A percentile compares a stretch with the other conserved stretches of the same genome.
These are phyloP conservation scores for Seriola rivoliana DNA, from an alignment of 2,113 vertebrate species.

Conservation along the genomic window DNA sequence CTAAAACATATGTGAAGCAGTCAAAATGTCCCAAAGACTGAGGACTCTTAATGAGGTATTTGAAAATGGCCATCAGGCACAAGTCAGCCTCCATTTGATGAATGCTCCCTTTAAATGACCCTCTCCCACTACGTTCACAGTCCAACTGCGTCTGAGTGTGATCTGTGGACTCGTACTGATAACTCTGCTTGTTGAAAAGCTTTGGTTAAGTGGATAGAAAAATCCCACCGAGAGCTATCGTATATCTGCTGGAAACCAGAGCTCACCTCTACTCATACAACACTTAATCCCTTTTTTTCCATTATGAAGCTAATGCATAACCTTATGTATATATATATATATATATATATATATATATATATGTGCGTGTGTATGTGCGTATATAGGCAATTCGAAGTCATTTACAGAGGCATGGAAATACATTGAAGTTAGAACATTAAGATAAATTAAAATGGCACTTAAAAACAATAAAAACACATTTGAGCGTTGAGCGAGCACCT, in stretches of 20 bases:
- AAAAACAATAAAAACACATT: too few species aligned
- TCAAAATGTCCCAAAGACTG: slow-evolving; percentile 61
- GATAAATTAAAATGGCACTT: too few species aligned
- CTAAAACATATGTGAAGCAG: slow-evolving; percentile 73
- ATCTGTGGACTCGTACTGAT: slow-evolving; percentile 70
- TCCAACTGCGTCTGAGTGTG: slow-evolving; percentile 53
- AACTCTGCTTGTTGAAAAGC: slow-evolving; percentile 73
- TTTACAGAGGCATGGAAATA: too few species aligned
- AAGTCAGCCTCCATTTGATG: slow-evolving; percentile 62
- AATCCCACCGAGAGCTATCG: slow-evolving; percentile 65
- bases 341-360: too few species aligned
- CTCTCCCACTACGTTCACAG: slow-evolving; percentile 46
- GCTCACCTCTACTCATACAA: slow-evolving; percentile 57
- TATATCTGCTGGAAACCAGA: slow-evolving; percentile 63
- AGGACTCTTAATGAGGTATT: slow-evolving; percentile 77
- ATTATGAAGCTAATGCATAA: slow-evolving; percentile 50
- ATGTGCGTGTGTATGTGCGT: too few species aligned
- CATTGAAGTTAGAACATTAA: too few species aligned
- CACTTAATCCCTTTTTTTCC: slow-evolving; percentile 64
- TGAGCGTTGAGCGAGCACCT: too few species aligned
- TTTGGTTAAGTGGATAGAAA: slow-evolving; percentile 72
- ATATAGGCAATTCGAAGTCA: too few species aligned
- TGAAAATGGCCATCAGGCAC: slow-evolving; percentile 69
- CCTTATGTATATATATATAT: neutral
- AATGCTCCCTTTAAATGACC: slow-evolving; percentile 72